Evolutionary conservation across 2,797 vertebrate genomes (phyloP).

Genomic region (Manis crassicaudata): DNA sequence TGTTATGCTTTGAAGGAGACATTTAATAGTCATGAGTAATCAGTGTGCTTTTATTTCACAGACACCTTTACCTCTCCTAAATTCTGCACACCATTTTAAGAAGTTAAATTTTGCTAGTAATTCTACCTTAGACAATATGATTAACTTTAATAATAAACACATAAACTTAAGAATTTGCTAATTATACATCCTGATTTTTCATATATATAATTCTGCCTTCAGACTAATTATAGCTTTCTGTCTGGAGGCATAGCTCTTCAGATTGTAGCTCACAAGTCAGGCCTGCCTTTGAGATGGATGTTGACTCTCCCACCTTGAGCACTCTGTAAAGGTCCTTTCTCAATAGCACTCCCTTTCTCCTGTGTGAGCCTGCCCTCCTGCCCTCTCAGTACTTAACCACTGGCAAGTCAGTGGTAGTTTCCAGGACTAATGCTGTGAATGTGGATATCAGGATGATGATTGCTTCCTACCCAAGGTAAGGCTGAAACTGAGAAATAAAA

Average conservation of each 20-base stretch:
- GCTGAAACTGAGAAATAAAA: slow-evolving; percentile 5
- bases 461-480: not conserved
- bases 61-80: not conserved
- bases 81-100: not conserved
- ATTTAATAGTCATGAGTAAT: not conserved
- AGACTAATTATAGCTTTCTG: slow-evolving; percentile 12
- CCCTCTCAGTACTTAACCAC: not conserved
- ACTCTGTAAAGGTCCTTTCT: not conserved
- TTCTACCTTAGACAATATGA: not conserved
- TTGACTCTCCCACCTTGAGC: not conserved
- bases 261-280: not conserved
- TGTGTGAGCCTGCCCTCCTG: not conserved
- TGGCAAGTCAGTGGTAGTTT: not conserved
- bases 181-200: not conserved
- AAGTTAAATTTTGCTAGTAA: not conserved
- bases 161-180: not conserved
- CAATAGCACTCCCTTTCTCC: not conserved
- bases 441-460: not conserved
- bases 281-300: not conserved
- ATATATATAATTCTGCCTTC: slow-evolving; percentile 17
- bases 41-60: not conserved
- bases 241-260: not conserved
- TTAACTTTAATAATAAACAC: not conserved
- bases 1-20: not conserved
- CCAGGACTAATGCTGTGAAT: not conserved